These are phyloP conservation scores for Sanderia malayensis DNA, from an alignment of 30 jellyfish, hydroid and myxozoan genomes.

Conservation along the genomic window DNA sequence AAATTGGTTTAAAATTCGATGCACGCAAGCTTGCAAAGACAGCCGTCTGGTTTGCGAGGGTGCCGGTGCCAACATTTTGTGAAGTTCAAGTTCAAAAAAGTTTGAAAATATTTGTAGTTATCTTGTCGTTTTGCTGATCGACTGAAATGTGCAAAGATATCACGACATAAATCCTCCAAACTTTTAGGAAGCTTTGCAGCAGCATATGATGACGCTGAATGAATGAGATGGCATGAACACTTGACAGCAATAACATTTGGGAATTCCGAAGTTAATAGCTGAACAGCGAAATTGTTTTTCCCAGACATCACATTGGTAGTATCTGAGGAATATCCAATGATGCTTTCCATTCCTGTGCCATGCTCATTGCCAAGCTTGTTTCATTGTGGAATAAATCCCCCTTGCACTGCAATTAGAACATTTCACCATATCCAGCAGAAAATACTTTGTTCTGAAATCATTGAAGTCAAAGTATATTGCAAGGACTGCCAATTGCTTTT, in stretches of 20 bases:
- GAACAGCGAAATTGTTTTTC: conserved; percentile 43
- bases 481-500: conserved; percentile 37
- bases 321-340: conserved; percentile 60
- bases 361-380: conserved; percentile 17
- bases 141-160: conserved; percentile 38
- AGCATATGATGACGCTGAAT: conserved; percentile 57
- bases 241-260: conserved; percentile 25
- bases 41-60: conserved; percentile 63
- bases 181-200: conserved; percentile 45
- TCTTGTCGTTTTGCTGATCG: conserved; percentile 53
- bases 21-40: conserved; percentile 42
- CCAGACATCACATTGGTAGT: conserved; percentile 67
- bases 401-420: conserved; percentile 44
- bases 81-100: conserved; percentile 34
- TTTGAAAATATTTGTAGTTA: conserved; percentile 26
- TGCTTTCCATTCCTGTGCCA: conserved; percentile 41
- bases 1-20: conserved; percentile 37
- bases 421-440: conserved; percentile 49
- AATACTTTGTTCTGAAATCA: conserved; percentile 2
- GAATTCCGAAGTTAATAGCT: conserved; percentile 18
- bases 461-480: conserved; percentile 23
- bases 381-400: conserved; percentile 23
- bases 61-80: conserved; percentile 54
- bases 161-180: conserved; percentile 48
- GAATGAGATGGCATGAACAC: conserved; percentile 52